Conservation (phyloP, 1,140 invertebrate genomes). For the Ceratitis capitata region DNA sequence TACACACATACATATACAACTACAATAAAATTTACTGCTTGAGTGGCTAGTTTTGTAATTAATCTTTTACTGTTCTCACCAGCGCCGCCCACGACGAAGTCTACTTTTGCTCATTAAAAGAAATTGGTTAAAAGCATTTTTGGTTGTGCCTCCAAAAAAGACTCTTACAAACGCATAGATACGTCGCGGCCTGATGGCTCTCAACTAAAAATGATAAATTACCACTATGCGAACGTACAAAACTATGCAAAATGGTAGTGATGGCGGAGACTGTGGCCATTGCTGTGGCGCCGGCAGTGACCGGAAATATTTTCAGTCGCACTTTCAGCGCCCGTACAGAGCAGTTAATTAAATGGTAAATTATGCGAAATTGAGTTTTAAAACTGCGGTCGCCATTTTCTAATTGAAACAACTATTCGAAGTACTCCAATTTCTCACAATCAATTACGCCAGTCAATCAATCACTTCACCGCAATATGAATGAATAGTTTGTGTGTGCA, state of each 20-base stretch:
- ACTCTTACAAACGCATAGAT: neutral
- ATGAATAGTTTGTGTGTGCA: too few relatives aligned
- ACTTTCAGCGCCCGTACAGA: neutral
- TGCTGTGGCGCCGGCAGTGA: too few relatives aligned
- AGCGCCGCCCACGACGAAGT: too few relatives aligned
- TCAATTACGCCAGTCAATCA: slow-evolving; percentile 4
- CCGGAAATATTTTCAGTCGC: neutral
- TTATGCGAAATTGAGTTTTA: slow-evolving; percentile 24
- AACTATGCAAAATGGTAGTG: neutral
- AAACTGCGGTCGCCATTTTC: neutral
- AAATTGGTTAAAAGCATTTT: neutral
- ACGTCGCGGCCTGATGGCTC: neutral
- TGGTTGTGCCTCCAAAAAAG: neutral
- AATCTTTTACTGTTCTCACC: neutral
- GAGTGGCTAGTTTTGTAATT: neutral
- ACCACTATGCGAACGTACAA: neutral
- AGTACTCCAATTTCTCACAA: neutral
- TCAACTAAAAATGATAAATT: slow-evolving; percentile 17
- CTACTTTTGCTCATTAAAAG: neutral
- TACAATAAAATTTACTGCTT: neutral
- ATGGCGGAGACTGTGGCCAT: too few relatives aligned
- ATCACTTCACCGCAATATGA: too few relatives aligned
- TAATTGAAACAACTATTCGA: neutral
- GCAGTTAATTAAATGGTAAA: neutral
- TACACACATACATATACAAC: too few relatives aligned